Evolutionary conservation across 2,797 vertebrate genomes (phyloP).

Genomic region (Xyrichtys novacula): DNA sequence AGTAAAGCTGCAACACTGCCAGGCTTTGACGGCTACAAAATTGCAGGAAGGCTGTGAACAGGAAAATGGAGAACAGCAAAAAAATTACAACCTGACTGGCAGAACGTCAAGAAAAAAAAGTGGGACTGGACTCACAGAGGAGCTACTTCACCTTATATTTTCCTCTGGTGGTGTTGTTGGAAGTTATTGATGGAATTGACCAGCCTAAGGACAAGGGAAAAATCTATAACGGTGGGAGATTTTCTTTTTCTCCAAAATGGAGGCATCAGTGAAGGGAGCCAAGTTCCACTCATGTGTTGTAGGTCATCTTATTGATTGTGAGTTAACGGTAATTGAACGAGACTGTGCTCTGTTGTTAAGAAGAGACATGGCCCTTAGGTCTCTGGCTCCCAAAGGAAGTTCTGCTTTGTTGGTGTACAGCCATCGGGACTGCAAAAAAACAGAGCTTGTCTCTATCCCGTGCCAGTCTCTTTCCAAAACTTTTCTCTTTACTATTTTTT

Average conservation of each 20-base stretch:
- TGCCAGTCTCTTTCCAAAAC: background rate
- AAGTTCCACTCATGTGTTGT: constrained; percentile 77
- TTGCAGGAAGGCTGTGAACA: constrained; percentile 67
- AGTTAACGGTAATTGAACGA: constrained; percentile 80
- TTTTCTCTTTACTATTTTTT: background rate
- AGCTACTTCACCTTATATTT: constrained; percentile 71
- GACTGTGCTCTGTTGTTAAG: constrained; percentile 67
- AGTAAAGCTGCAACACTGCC: constrained; percentile 77
- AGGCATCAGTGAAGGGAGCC: constrained; percentile 72
- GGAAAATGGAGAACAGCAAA: constrained; percentile 37
- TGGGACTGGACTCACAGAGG: constrained; percentile 63
- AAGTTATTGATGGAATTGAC: constrained; percentile 80
- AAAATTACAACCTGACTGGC: constrained; percentile 73
- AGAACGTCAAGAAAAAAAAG: constrained; percentile 61
- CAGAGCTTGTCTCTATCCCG: constrained; percentile 18
- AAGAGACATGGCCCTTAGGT: constrained; percentile 69
- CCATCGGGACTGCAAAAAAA: constrained; percentile 22
- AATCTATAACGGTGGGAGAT: constrained; percentile 71
- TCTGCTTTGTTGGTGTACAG: constrained; percentile 49
- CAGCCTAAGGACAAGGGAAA: constrained; percentile 62
- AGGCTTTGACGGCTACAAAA: constrained; percentile 75
- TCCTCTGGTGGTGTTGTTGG: constrained; percentile 65
- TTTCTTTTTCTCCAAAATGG: constrained; percentile 75
- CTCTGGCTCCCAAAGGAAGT: constrained; percentile 39
- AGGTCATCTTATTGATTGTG: constrained; percentile 81